A percentile compares a stretch with the other conserved stretches of the same genome.
phyloP scores from a whole-genome alignment of 1,140 invertebrate species.

The Eurosta solidaginis region DNA sequence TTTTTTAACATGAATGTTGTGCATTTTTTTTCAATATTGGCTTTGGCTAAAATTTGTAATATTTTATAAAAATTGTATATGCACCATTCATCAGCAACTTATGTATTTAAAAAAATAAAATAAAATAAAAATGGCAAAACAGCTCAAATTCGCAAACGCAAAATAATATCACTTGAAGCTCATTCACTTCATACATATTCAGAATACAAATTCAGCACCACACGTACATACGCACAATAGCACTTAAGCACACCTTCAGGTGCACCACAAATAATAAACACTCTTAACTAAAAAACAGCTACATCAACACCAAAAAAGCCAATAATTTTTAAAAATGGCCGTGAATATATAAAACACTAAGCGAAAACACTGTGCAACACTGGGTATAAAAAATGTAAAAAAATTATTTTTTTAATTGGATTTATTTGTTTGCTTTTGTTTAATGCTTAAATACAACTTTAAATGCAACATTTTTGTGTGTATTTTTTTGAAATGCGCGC shows the following conservation, averaged over 20 bases:
- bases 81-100: background rate
- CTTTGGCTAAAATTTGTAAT: background rate
- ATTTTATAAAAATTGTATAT: background rate
- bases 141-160: constrained; percentile 42
- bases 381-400: background rate
- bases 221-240: constrained; percentile 30
- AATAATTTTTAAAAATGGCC: background rate
- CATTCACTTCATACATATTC: constrained; percentile 31
- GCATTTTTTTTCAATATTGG: background rate
- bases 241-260: background rate
- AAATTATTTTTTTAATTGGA: background rate
- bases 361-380: background rate
- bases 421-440: background rate
- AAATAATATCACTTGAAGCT: constrained; percentile 42
- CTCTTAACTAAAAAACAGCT: background rate
- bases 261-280: background rate
- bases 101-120: background rate
- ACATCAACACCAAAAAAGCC: constrained; percentile 19
- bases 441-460: background rate
- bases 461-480: no score
- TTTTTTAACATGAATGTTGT: constrained; percentile 28
- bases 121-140: constrained; percentile 39
- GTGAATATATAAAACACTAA: background rate
- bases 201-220: constrained; percentile 5
- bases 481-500: no score